Evolutionary conservation across 1,140 invertebrate species (phyloP), one percentile per base, ranked within the genome.

Genomic region (Mycetomoellerius zeteki): DNA sequence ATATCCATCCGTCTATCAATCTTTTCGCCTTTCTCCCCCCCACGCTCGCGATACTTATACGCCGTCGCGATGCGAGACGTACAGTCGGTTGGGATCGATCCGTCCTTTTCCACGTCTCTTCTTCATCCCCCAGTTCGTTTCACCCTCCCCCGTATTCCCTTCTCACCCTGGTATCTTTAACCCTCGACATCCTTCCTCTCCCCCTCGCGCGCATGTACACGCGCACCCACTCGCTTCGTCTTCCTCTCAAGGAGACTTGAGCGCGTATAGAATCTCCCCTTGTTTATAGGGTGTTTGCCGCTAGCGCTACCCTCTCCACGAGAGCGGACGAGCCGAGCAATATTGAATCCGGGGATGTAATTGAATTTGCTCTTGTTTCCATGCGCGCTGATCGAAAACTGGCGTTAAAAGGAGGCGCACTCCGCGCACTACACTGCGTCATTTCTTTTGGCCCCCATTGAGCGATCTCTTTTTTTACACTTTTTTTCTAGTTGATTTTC

Each of bases 341-440:
- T 92, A 92, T 92, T 89, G 92, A 93, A 92, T 91, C 71, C 86
- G 60, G 81, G 76, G 87, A 67, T 91, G 91, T 93, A 93, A 93
- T 93, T 93, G 93, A 93, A 93, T 93, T 93, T 93, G 81, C 89
- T 93, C 91, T 90, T 90, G 90, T 93, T 93, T 93, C 92, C 88
- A 92, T 91, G 80, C 80, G 84, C 88, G 88, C 87, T 87, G 88
- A 92, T 92, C 91, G 86, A 92, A 91, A 85, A 88, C 60, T 88
- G 52, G 76, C 60, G 86, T 88, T 90, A 87, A 90, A 85, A 87
- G 86, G 86, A 87, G 80, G 80, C 86, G 60, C 60, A 50, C 67
- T 65, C 33, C 64, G 80, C 86, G 60, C 60, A 50, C 67, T 65
- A 47, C 64, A 62, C 14, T 8, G 56, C 60, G 52, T 67, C 14